Conservation (phyloP, 1,140 invertebrate genomes). For the Phthorimaea operculella region DNA sequence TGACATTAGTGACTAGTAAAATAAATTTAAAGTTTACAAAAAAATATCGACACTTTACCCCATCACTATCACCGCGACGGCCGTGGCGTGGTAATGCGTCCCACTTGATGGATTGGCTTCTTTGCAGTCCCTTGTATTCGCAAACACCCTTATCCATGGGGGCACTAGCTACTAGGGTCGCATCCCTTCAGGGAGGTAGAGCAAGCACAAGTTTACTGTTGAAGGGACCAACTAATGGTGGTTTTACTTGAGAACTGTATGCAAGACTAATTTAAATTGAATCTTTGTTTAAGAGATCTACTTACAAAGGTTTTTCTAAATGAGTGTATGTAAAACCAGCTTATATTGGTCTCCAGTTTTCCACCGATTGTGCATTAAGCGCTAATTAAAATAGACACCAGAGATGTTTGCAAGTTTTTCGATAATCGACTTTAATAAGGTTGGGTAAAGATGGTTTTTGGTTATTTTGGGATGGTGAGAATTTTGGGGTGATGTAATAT, state of each 20-base stretch:
- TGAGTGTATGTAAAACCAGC: too few relatives aligned
- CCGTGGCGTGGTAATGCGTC: constrained; percentile 59
- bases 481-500: background rate
- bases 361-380: constrained; percentile 10
- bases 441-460: background rate
- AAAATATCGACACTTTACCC: too few relatives aligned
- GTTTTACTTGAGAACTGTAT: too few relatives aligned
- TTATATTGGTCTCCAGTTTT: too few relatives aligned
- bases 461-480: background rate
- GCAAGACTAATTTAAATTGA: too few relatives aligned
- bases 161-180: constrained; percentile 8
- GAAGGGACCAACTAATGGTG: too few relatives aligned
- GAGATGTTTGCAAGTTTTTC: constrained; percentile 6
- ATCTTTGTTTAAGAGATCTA: too few relatives aligned
- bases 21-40: too few relatives aligned
- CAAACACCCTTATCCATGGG: constrained; percentile 60
- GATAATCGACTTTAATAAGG: background rate
- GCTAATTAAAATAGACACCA: constrained; percentile 65
- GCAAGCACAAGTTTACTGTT: constrained; percentile 7
- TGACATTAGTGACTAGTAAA: too few relatives aligned
- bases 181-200: constrained; percentile 9
- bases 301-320: too few relatives aligned
- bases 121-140: constrained; percentile 61
- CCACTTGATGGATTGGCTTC: constrained; percentile 67
- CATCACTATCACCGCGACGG: constrained; percentile 38